Conservation (phyloP, 2,797 vertebrate genomes). For the Sebastolobus alascanus region DNA sequence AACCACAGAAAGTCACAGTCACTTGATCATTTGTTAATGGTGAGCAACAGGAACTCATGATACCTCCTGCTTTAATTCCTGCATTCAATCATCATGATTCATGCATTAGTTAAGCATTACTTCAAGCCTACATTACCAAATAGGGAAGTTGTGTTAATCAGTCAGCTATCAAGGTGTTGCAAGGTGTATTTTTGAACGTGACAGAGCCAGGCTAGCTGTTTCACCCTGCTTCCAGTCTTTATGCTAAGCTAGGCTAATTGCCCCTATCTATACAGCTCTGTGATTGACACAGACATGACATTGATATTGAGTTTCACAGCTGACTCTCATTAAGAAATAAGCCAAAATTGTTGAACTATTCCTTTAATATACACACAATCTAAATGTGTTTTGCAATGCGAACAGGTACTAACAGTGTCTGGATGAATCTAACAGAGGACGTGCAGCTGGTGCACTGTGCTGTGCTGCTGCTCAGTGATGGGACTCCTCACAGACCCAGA, state of each 20-base stretch:
- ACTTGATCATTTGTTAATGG: background rate
- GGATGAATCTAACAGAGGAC: background rate
- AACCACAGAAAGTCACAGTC: background rate
- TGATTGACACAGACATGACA: background rate
- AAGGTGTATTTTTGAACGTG: background rate
- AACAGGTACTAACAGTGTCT: background rate
- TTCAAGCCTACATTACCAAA: background rate
- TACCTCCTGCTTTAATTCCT: background rate
- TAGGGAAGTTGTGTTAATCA: background rate
- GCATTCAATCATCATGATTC: background rate
- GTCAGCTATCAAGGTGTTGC: background rate
- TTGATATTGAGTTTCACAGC: background rate
- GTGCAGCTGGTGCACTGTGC: background rate
- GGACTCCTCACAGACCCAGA: slow-evolving; percentile 20
- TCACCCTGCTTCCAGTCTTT: background rate
- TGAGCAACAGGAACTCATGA: background rate
- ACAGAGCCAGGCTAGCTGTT: background rate
- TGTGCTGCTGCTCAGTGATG: background rate
- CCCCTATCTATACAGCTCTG: background rate
- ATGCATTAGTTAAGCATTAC: background rate
- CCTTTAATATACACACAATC: background rate
- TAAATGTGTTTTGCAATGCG: background rate
- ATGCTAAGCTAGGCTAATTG: slow-evolving; percentile 1
- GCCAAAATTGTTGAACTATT: background rate
- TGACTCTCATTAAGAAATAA: background rate